Percentiles rank a stretch among this genome's conserved stretches.
Evolutionary conservation across 2,113 vertebrate genomes (phyloP).

Genomic region (Pseudonaja textilis): DNA sequence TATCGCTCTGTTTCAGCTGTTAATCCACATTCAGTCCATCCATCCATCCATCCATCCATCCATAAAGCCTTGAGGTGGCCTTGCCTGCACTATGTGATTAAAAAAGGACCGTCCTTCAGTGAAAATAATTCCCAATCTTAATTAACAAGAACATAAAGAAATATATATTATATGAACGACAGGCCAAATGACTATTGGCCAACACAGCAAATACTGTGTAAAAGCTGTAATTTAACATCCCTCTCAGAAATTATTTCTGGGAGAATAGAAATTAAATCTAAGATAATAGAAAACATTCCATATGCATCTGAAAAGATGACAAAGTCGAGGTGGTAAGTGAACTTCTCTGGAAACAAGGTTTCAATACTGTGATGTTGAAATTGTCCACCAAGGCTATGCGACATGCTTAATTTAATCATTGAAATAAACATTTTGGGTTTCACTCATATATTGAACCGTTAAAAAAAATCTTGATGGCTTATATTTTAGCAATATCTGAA

Average conservation of each 20-base stretch:
- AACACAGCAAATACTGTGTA: not conserved
- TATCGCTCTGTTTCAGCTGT: not conserved
- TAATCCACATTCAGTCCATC: not conserved
- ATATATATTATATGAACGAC: not conserved
- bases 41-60: not conserved
- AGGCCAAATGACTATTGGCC: not conserved
- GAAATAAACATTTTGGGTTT: not conserved
- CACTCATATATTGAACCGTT: not conserved
- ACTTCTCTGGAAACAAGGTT: not conserved
- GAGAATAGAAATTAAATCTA: not conserved
- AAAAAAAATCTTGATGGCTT: not conserved
- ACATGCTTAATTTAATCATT: not conserved
- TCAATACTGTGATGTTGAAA: not conserved
- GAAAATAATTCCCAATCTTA: not conserved
- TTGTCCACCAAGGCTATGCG: not conserved
- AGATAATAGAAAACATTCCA: not conserved
- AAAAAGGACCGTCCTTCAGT: not conserved
- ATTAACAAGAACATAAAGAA: not conserved
- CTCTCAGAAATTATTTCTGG: not conserved
- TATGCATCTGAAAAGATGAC: not conserved
- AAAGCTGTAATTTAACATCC: not conserved
- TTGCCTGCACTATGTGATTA: not conserved
- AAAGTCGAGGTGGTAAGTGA: not conserved
- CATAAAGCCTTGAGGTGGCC: not conserved
- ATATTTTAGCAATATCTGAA: not conserved